Evolutionary conservation across 2,888 invertebrate species (phyloP).

Genomic region (Resseliella maxima): DNA sequence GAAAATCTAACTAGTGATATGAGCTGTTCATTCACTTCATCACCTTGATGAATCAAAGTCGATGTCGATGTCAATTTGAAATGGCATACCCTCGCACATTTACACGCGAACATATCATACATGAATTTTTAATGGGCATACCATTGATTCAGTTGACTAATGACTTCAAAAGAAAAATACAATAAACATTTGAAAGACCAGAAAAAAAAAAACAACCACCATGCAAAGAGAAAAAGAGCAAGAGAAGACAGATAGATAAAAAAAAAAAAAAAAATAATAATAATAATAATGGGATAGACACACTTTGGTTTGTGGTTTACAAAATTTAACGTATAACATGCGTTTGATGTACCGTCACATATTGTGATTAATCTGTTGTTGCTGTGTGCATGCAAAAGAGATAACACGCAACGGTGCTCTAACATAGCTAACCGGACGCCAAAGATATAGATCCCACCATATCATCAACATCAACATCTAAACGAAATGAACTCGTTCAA

Average conservation of each 20-base stretch:
- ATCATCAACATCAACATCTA: neutral
- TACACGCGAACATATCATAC: constrained; percentile 26
- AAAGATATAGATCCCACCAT: too few relatives aligned
- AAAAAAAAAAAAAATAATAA: neutral
- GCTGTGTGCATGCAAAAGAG: neutral
- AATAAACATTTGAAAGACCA: too few relatives aligned
- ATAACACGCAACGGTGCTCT: constrained; percentile 37
- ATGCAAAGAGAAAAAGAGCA: neutral
- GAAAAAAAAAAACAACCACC: too few relatives aligned
- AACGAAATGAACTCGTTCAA: constrained; percentile 18
- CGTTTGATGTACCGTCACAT: neutral
- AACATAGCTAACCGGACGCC: constrained; percentile 5
- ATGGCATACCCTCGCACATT: neutral
- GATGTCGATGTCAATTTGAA: constrained; percentile 6
- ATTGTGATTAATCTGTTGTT: neutral
- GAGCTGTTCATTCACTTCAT: constrained; percentile 42
- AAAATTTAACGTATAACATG: neutral
- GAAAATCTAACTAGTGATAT: neutral
- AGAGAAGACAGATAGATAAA: neutral
- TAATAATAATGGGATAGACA: neutral
- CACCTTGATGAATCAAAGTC: constrained; percentile 53
- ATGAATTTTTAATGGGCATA: constrained; percentile 18
- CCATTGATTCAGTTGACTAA: constrained; percentile 49
- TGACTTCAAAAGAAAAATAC: neutral
- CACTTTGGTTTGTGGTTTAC: neutral